Conservation (phyloP, 2,888 invertebrate genomes). For the Steinernema hermaphroditum region DNA sequence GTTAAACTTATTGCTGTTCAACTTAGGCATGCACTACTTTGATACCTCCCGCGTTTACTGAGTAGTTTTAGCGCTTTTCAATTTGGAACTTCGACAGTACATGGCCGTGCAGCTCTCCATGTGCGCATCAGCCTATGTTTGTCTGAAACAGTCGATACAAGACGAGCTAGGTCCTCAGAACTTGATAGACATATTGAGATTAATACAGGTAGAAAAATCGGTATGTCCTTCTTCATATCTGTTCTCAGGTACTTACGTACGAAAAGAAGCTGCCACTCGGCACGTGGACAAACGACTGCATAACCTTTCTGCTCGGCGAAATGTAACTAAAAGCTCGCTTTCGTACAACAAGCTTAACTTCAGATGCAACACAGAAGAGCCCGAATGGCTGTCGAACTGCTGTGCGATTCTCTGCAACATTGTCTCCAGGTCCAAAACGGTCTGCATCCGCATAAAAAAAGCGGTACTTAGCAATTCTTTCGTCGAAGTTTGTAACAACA, state of each 20-base stretch:
- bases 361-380: conserved; percentile 36
- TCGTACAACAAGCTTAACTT: not conserved
- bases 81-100: conserved; percentile 50
- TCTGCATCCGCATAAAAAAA: conserved; percentile 50
- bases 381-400: conserved; percentile 61
- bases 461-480: conserved; percentile 38
- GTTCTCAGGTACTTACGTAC: conserved; percentile 50
- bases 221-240: no score
- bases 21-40: conserved; percentile 37
- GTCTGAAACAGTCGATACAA: conserved; percentile 48
- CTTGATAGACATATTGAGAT: conserved; percentile 56
- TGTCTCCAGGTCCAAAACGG: conserved; percentile 54
- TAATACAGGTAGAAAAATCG: conserved; percentile 38
- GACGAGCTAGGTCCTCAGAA: conserved; percentile 61
- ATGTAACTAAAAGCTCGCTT: conserved; percentile 43
- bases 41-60: not conserved
- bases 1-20: conserved; percentile 49
- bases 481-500: conserved; percentile 18
- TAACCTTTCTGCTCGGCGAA: conserved; percentile 54
- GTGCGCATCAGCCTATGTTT: conserved; percentile 49
- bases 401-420: conserved; percentile 63
- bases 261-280: conserved; percentile 51
- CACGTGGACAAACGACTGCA: conserved; percentile 52
- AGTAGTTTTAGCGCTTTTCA: conserved; percentile 51
- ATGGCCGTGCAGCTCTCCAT: conserved; percentile 49